Conservation (phyloP, 2,888 invertebrate species). For the Pollenia griseotomentosa region DNA sequence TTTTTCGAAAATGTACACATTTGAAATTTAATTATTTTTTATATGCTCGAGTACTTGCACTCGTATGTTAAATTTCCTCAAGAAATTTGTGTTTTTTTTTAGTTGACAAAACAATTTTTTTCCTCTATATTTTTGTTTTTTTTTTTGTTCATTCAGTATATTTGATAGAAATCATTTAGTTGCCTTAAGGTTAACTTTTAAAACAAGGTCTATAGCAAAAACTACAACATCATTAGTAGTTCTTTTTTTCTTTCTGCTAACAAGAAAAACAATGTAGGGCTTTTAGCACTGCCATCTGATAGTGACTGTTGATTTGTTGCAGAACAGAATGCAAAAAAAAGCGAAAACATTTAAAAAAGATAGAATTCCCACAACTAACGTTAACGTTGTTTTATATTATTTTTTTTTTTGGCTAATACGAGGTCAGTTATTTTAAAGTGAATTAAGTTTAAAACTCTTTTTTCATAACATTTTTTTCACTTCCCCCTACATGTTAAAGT, state of each 20-base stretch:
- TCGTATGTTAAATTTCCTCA: conserved; percentile 31
- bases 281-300: conserved; percentile 58
- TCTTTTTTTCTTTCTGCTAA: conserved; percentile 21
- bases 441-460: background rate
- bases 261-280: conserved; percentile 40
- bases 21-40: conserved; percentile 47
- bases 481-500: too few relatives aligned
- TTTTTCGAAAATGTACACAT: background rate
- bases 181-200: conserved; percentile 53
- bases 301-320: conserved; percentile 54
- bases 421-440: background rate
- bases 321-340: background rate
- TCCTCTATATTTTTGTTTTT: background rate
- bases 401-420: background rate
- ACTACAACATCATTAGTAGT: conserved; percentile 59
- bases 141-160: conserved; percentile 12
- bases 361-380: conserved; percentile 25
- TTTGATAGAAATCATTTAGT: conserved; percentile 49
- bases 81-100: conserved; percentile 29
- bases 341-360: background rate
- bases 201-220: conserved; percentile 63
- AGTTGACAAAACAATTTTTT: background rate
- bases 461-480: background rate
- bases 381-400: conserved; percentile 26
- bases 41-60: conserved; percentile 1